Evolutionary conservation across 2,888 invertebrate genomes (phyloP), one percentile per base, ranked within the genome.

Genomic region (Drosophila ustulata): DNA sequence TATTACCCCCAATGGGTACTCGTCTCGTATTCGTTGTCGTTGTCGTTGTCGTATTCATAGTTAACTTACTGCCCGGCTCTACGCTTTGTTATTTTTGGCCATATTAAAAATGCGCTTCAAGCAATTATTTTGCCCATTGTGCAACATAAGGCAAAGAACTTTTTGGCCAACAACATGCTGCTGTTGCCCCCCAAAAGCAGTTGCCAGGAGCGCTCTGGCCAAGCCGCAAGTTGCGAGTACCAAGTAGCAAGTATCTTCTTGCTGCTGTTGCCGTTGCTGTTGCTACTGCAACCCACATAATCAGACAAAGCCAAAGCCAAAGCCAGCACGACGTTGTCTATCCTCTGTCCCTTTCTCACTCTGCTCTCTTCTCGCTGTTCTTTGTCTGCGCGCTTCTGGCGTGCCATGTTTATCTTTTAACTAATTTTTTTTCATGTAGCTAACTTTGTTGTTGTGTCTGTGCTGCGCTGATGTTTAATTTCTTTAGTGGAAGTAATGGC

Each of bases 391-490:
- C 82, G 67, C 79, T 82, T 72, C 74, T 83, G 79, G 82, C 82
- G 79, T 87, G 81, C 82, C 85, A 81, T 87, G 88, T 87, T 85
- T 89, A 88, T 89, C 88, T 88, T 85, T 85, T 87, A 81, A 84
- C 89, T 89, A 89, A 81, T 85, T 89, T 89, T 85, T 85, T 84
- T 85, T 71, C 79, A 82, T 87, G 85, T 74, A 83, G 77, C 80
- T 86, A 87, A 78, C 81, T 82, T 88, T 76, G 64, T 88, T 76
- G 63, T 69, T 80, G 63, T 71, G 68, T 57, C 71, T 66, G 63
- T 45, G 50, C 67, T 71, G 43, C 47, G 34, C 47, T 70, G 28
- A 73, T 77, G 82, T 79, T 83, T 87, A 86, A 83, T 88, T 83
- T 85, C 85, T 85, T 89, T 74, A 72, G 69, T 81, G 82, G 75